phyloP scores from a whole-genome alignment of 2,113 vertebrate species.

The Tamias sibiricus region DNA sequence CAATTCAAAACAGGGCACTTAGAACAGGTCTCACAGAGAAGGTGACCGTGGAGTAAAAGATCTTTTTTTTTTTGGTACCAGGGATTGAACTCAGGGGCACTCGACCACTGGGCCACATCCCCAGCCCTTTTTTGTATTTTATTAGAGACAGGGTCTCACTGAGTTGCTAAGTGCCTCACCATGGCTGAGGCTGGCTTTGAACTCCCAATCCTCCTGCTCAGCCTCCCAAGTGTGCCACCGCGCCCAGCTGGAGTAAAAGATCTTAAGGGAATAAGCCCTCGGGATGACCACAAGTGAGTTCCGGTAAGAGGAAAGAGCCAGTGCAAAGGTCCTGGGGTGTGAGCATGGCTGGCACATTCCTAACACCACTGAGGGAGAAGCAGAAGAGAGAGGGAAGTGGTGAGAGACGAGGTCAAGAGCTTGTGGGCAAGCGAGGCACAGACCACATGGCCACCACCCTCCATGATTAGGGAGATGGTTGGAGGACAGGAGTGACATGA shows the following conservation, averaged over 20 bases:
- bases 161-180: too few relatives aligned
- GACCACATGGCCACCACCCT: not conserved
- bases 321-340: not conserved
- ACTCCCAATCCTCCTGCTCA: too few relatives aligned
- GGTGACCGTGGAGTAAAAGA: not conserved
- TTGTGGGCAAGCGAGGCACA: too few relatives aligned
- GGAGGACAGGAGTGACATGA: not conserved
- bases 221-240: too few relatives aligned
- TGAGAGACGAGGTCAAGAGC: not conserved
- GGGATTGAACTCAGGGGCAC: too few relatives aligned
- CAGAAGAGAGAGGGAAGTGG: not conserved
- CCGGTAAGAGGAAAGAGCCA: too few relatives aligned
- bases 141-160: too few relatives aligned
- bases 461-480: not conserved
- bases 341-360: accelerated
- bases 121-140: too few relatives aligned
- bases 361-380: not conserved
- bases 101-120: too few relatives aligned
- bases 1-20: not conserved
- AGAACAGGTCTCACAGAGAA: not conserved
- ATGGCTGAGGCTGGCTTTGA: too few relatives aligned
- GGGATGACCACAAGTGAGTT: not conserved
- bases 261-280: too few relatives aligned
- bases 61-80: too few relatives aligned
- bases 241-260: not conserved